phyloP scores from a whole-genome alignment of 23 tunicate genomes.

The Styela plicata region DNA sequence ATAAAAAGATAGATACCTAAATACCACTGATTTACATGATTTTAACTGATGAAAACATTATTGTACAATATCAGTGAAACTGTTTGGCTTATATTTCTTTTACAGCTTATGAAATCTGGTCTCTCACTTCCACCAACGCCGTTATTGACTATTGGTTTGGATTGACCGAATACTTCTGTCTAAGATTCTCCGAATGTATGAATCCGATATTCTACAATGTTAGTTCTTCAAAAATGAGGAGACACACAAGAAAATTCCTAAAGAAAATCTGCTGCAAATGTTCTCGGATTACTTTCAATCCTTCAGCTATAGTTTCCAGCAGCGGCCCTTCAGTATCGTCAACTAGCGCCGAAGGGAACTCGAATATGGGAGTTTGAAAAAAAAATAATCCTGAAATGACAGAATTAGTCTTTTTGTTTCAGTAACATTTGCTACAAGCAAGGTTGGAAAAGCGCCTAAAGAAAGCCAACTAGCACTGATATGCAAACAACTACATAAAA shows the following conservation, averaged over 20 bases:
- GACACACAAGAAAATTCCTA: background rate
- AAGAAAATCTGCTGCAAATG: constrained; percentile 6
- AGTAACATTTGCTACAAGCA: too few relatives aligned
- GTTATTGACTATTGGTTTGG: constrained; percentile 34
- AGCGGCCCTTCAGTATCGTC: background rate
- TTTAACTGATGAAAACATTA: too few relatives aligned
- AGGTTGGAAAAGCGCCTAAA: too few relatives aligned
- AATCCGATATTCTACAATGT: constrained; percentile 29
- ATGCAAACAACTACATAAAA: too few relatives aligned
- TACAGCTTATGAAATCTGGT: constrained; percentile 31
- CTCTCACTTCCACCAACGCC: background rate
- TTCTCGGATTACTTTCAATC: background rate
- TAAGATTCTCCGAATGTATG: constrained; percentile 29
- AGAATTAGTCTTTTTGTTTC: too few relatives aligned
- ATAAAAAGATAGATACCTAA: too few relatives aligned
- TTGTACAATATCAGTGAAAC: too few relatives aligned
- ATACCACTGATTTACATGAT: too few relatives aligned
- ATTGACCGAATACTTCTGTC: constrained; percentile 11
- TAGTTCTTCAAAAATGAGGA: constrained; percentile 26
- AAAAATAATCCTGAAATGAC: too few relatives aligned
- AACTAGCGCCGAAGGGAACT: background rate
- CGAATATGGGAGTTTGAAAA: background rate
- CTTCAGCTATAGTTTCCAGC: background rate
- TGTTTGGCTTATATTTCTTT: too few relatives aligned
- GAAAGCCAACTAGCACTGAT: too few relatives aligned